Base-by-base conservation (phyloP, 1,140 invertebrate genomes). In the Bradynema listronoti region DNA sequence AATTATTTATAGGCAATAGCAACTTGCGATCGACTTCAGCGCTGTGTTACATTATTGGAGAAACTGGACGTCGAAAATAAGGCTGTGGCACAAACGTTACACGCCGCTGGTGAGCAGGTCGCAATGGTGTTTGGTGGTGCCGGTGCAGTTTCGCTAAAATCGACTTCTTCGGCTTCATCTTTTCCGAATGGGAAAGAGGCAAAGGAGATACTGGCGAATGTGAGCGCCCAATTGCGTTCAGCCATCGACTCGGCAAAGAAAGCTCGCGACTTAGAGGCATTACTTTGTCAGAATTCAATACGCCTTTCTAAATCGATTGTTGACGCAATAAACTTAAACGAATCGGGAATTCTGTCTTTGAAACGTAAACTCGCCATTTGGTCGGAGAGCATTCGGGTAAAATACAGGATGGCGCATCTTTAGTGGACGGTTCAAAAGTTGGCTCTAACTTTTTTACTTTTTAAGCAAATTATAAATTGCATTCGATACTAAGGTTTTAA, bases 281-380 rank as follows among this genome's bases (percentile, higher is more conserved):
- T 68, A 11, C 47, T 69, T 19, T 42, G 49, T 9, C 68, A 69
- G 32, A 70, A 71, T 27, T 25, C 63, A 2, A 70, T 68, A 41
- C 36, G 59, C 52, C 19, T 76, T 2, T 30, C 47, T 41, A 49
- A 68, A 57, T 39, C 47, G n/a, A 49, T 42, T 25, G 16, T 34
- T 34, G 45, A 63, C 24, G 25, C 1, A n/a, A 65, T 63, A 30
- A 42, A 42, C 29, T 29, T 22, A 24, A 9, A 36, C 11, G 61
- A 63, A 41, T 7, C 32, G 14, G 58, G 49, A n/a, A 24, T 16
- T 32, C 33, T 11, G 4, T 50, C 14, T 42, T 58, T 61, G 46
- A 65, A 27, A 53, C 58, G 34, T 43, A 54, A 62, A 59, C 61
- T 46, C 30, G 47, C 4, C 32, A 74, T 53, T 53, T 61, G 39